Evolutionary conservation across 2,113 vertebrate species (phyloP).

Genomic region (Cebus imitator): DNA sequence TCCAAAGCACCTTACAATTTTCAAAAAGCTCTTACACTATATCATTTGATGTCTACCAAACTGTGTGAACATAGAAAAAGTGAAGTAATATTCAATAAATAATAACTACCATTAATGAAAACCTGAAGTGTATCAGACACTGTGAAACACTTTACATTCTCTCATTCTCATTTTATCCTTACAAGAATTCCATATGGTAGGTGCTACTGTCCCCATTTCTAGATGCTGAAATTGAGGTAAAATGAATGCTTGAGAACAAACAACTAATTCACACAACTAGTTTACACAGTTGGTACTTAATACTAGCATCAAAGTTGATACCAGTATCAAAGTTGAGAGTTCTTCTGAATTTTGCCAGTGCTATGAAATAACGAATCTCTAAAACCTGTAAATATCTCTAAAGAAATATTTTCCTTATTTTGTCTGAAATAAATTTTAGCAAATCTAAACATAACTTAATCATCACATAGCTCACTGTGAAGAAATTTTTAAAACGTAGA

Average conservation of each 20-base stretch:
- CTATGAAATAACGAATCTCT: not conserved
- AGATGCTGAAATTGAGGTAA: slow-evolving; percentile 7
- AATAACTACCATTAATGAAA: not conserved
- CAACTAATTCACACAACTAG: not conserved
- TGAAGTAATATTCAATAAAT: slow-evolving; percentile 24
- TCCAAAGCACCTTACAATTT: not conserved
- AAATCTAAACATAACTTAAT: not conserved
- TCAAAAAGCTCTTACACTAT: not conserved
- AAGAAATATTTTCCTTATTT: not conserved
- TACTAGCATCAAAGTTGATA: not conserved
- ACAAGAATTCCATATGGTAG: not conserved
- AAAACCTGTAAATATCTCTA: not conserved
- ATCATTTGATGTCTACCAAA: not conserved
- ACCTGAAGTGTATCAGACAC: not conserved
- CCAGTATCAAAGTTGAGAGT: not conserved
- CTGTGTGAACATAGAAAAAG: not conserved
- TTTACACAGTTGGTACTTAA: not conserved
- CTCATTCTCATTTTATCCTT: slow-evolving; percentile 6
- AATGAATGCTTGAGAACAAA: not conserved
- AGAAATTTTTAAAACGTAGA: not conserved
- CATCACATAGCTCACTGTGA: not conserved
- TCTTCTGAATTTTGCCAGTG: not conserved
- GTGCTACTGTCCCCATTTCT: not conserved
- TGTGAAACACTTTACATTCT: not conserved
- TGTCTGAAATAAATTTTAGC: not conserved